Base-by-base conservation (phyloP, 2,888 invertebrate species). In the Drosophila merina region DNA sequence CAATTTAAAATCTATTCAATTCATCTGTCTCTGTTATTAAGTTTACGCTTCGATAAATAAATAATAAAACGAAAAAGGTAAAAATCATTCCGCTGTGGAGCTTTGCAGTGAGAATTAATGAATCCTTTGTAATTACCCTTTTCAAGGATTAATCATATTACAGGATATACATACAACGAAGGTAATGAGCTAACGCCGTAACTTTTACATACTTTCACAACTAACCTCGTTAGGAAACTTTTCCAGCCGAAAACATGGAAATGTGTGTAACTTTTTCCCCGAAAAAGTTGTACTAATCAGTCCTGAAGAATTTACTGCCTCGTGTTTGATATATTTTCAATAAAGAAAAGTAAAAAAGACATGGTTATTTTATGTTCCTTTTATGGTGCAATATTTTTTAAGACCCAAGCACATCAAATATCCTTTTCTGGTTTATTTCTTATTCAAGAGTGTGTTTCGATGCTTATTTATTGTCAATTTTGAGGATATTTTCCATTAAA, bases 241-340 rank as follows among this genome's bases (percentile, higher is more conserved):
- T 51, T 4, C 3, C 14, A 2, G n/a, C 20, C 26, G 12, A 44
- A 26, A 42, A 26, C 47, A 55, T 9, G 44, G 10, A 26, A 60
- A 60, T 44, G 12, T 33, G 44, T n/a, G 8, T 8, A 33, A 49
- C 33, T 20, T 62, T 33, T 48, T 26, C 7, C 14, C 0, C 14
- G 20, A 38, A 12, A 40, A 60, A 12, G 28, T 45, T 4, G 7
- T 14, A 25, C n/a, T 45, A 45, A 57, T 38, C 44, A 33, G 12
- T 9, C 28, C n/a, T 31, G 26, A 26, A n/a, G 31, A 31, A 55
- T 58, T 45, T 25, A n/a, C 9, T 20, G 30, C 30, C 8, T 31
- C 45, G 8, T 31, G 12, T 59, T 59, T 45, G 57, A 45, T 56
- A 14, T 49, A 56, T 56, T 56, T 49, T 56, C 48, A 56, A 56